A percentile compares a stretch with the other conserved stretches of the same genome.
phyloP scores from a whole-genome alignment of 35 echinoderm and acorn worm genomes.

The Apostichopus japonicus region DNA sequence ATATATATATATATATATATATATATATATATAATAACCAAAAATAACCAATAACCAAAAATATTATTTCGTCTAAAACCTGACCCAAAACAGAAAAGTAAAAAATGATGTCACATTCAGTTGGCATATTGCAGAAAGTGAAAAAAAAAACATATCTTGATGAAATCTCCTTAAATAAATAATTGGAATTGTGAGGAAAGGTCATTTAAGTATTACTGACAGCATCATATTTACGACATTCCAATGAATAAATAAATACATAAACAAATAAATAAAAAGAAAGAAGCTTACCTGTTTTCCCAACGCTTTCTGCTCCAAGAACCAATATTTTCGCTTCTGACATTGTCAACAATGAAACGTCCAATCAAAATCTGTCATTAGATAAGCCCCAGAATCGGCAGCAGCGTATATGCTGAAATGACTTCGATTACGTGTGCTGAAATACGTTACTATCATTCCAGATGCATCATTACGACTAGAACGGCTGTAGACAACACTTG shows the following conservation, averaged over 20 bases:
- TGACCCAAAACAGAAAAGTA: too few relatives aligned
- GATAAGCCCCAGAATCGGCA: neutral
- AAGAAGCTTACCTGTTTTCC: constrained; percentile 36
- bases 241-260: neutral
- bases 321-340: constrained; percentile 52
- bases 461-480: neutral
- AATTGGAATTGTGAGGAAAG: too few relatives aligned
- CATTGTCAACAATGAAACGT: neutral
- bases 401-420: neutral
- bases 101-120: too few relatives aligned
- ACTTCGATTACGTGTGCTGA: neutral
- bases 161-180: too few relatives aligned
- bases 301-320: constrained; percentile 40
- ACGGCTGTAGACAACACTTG: too few relatives aligned
- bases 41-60: too few relatives aligned
- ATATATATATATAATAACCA: too few relatives aligned
- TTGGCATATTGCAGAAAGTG: too few relatives aligned
- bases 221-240: neutral
- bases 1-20: too few relatives aligned
- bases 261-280: neutral
- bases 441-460: neutral
- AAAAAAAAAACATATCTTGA: too few relatives aligned
- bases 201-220: too few relatives aligned
- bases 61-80: too few relatives aligned
- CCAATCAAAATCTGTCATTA: neutral